Base-by-base conservation (phyloP, 2,797 vertebrate genomes). In the Sciurus vulgaris region DNA sequence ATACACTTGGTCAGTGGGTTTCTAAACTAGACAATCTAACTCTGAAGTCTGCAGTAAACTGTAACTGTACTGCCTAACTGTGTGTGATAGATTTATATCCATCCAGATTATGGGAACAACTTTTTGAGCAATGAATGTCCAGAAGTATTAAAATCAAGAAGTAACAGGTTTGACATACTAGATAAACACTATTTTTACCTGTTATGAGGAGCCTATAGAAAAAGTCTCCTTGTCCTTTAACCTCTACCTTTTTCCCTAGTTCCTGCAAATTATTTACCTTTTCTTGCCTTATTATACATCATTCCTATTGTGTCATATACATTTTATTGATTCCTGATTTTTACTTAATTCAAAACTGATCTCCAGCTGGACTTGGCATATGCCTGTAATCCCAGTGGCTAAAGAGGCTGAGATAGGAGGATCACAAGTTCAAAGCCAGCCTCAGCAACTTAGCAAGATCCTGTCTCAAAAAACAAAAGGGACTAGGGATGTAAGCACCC, bases 281-380 rank as follows among this genome's bases (percentile, higher is more conserved):
- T 88, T 82, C 17, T 61, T 94, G 61, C 15, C 28, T 94, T 78
- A 41, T 5, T 70, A 33, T 54, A 59, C 22, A 41, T 77, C 65
- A 49, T 94, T 86, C 22, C 30, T 77, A 47, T 77, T 70, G 69
- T 86, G 96, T 96, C 41, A 87, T 12, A 44, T 86, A 54, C 15
- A 67, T 93, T 84, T 96, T 96, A 77, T n/a, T 73, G 56, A 90
- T 93, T 92, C 63, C 44, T 91, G n/a, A 89, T 86, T 77, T 91
- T 73, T 4, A 41, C 49, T 87, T 85, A 78, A 47, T 82, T 91
- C 8, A 89, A 86, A 89, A 84, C 38, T 5, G 73, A 91, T 22
- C 63, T 90, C 59, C 7, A 59, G 56, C 56, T 59, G 56, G 56
- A 22, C 1, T 22, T 10, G 9, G 59, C 59, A 11, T 9, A 59